Evolutionary conservation across 1,140 invertebrate genomes (phyloP).

Genomic region (Caenorhabditis brenneri): DNA sequence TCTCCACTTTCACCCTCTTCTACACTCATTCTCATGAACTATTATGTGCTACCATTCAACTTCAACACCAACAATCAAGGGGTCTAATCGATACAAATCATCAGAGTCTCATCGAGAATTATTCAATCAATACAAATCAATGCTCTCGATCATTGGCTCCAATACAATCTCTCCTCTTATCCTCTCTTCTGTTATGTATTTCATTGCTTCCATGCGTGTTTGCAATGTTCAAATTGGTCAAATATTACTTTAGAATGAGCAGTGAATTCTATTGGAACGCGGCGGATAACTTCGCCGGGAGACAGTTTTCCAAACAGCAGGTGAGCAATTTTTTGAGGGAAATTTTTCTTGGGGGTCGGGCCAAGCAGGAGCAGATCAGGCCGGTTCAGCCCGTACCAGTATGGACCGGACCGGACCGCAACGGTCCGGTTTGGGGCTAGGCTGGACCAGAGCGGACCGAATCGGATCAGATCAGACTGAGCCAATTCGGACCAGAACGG

Average conservation of each 20-base stretch:
- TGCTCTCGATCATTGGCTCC: slow-evolving; percentile 9
- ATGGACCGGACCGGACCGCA: too few relatives aligned
- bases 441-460: too few relatives aligned
- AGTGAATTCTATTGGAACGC: slow-evolving; percentile 31
- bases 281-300: not conserved
- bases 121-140: slow-evolving; percentile 20
- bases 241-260: slow-evolving; percentile 25
- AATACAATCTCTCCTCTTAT: not conserved
- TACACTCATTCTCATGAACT: slow-evolving; percentile 21
- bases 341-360: too few relatives aligned
- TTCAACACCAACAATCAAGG: not conserved
- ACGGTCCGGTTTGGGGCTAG: too few relatives aligned
- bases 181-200: not conserved
- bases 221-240: slow-evolving; percentile 14
- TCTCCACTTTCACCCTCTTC: slow-evolving; percentile 14
- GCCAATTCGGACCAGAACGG: too few relatives aligned
- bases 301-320: slow-evolving; percentile 16
- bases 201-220: not conserved
- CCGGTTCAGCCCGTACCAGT: too few relatives aligned
- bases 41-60: slow-evolving; percentile 20
- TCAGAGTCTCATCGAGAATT: not conserved
- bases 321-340: too few relatives aligned
- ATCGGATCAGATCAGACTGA: too few relatives aligned
- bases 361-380: too few relatives aligned
- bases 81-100: slow-evolving; percentile 11